A percentile compares a stretch with the other conserved stretches of the same genome.
phyloP scores from a whole-genome alignment of 92 coral and sea anemone genomes.

The Porites evermanni region DNA sequence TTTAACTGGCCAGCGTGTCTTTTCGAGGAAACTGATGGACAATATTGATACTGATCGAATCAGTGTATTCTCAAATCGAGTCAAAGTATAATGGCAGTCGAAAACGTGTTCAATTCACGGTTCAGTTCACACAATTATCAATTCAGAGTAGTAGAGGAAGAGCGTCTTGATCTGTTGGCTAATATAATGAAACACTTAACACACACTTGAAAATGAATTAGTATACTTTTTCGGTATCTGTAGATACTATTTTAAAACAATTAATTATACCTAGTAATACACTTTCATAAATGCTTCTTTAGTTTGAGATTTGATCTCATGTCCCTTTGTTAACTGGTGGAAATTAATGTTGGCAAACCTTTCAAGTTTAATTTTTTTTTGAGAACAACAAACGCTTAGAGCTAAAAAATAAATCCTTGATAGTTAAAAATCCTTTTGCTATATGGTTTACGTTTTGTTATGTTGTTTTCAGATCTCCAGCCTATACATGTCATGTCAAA shows the following conservation, averaged over 20 bases:
- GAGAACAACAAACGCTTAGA: background rate
- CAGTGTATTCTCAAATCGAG: no score
- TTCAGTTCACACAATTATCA: slow-evolving; percentile 48
- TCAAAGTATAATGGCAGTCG: no score
- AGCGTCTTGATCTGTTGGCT: slow-evolving; percentile 45
- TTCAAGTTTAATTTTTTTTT: background rate
- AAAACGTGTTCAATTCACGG: no score
- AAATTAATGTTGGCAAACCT: background rate
- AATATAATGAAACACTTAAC: background rate
- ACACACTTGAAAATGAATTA: background rate
- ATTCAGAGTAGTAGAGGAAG: slow-evolving; percentile 64
- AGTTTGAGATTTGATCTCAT: background rate
- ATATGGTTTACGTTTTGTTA: slow-evolving; percentile 1
- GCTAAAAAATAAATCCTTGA: background rate
- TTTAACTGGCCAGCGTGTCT: no score
- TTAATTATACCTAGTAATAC: background rate
- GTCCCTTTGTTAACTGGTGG: background rate
- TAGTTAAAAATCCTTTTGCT: background rate
- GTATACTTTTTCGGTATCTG: slow-evolving; percentile 9
- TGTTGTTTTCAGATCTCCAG: background rate
- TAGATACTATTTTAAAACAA: slow-evolving; percentile 5
- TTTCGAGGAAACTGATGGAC: no score
- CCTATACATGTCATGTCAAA: background rate
- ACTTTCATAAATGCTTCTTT: background rate
- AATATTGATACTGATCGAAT: no score